Percentiles rank a stretch among this genome's conserved stretches.
Conservation (phyloP, 2,888 invertebrate species). For the Busseola fusca region DNA sequence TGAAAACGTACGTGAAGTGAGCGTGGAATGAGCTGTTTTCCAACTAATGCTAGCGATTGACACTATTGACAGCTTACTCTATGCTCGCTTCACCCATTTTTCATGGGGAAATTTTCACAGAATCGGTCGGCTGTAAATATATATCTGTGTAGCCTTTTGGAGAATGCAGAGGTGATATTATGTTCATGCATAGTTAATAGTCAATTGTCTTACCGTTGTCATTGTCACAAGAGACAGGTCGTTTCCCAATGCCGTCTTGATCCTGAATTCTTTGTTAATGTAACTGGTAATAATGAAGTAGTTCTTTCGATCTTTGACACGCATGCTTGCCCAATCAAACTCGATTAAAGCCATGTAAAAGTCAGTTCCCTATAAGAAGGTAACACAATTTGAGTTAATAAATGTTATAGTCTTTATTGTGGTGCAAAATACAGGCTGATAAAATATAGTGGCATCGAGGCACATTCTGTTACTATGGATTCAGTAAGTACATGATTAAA, state of each 20-base stretch:
- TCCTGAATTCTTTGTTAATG: slow-evolving; percentile 71
- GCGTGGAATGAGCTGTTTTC: too few species aligned
- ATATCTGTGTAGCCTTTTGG: too few species aligned
- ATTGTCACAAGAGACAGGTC: slow-evolving; percentile 78
- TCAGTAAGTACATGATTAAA: background rate
- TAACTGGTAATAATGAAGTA: slow-evolving; percentile 74
- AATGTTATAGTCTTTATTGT: background rate
- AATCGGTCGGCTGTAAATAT: too few species aligned
- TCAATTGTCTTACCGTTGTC: slow-evolving; percentile 71
- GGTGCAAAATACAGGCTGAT: background rate
- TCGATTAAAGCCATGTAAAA: slow-evolving; percentile 70
- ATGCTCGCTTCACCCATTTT: too few species aligned
- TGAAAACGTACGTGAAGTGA: too few species aligned
- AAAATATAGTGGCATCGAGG: background rate
- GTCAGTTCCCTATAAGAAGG: slow-evolving; percentile 61
- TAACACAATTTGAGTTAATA: background rate
- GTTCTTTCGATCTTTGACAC: slow-evolving; percentile 67
- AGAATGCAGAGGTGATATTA: too few species aligned
- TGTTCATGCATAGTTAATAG: background rate
- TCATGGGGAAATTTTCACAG: too few species aligned
- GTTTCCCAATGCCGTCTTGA: slow-evolving; percentile 73
- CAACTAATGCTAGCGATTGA: too few species aligned
- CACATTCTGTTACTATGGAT: background rate
- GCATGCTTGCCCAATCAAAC: slow-evolving; percentile 76
- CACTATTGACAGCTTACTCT: too few species aligned